A percentile compares a stretch with the other conserved stretches of the same genome.
phyloP scores from a whole-genome alignment of 2,797 vertebrate genomes.

The Anas bahamensis region DNA sequence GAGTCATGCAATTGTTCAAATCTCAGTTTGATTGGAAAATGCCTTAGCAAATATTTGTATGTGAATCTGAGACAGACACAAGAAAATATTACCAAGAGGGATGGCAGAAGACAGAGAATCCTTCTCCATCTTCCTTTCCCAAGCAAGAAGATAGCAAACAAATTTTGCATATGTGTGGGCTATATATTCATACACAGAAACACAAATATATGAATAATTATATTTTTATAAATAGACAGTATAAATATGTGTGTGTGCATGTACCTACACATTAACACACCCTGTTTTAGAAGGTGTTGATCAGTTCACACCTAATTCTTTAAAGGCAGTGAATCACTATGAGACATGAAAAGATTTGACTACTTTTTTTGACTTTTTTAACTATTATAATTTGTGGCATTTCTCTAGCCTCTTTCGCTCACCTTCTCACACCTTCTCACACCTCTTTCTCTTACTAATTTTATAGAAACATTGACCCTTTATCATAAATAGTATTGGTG shows the following conservation, averaged over 20 bases:
- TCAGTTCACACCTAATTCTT: background rate
- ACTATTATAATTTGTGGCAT: background rate
- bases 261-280: background rate
- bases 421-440: constrained; percentile 2
- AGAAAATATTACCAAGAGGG: background rate
- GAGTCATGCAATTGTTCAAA: constrained; percentile 1
- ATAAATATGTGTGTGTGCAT: background rate
- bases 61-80: background rate
- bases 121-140: background rate
- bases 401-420: background rate
- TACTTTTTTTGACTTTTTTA: background rate
- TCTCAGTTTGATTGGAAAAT: background rate
- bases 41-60: background rate
- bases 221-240: background rate
- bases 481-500: constrained; percentile 2
- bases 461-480: background rate
- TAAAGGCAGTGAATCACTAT: background rate
- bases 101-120: background rate
- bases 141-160: background rate
- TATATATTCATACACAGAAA: background rate
- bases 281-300: background rate
- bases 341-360: background rate
- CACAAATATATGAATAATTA: background rate
- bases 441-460: constrained; percentile 1
- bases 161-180: background rate